A percentile compares a stretch with the other conserved stretches of the same genome.
Evolutionary conservation across 35 echinoderm and acorn worm species (phyloP).

Genomic region (Hemicentrotus pulcherrimus): DNA sequence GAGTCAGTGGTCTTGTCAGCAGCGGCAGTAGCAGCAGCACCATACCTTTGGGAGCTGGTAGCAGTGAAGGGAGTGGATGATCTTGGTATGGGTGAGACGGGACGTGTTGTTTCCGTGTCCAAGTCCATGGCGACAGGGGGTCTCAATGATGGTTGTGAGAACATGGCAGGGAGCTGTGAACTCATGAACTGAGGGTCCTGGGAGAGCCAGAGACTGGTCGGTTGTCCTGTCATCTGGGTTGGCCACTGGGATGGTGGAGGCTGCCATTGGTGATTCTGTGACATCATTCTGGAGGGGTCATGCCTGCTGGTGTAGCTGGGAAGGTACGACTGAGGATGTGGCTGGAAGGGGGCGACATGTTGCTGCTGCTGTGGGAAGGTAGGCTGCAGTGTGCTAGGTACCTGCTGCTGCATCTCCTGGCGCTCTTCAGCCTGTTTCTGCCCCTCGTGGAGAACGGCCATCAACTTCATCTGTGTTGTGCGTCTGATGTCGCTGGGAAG

Average conservation of each 20-base stretch:
- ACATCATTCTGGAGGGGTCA: background rate
- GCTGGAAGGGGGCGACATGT: background rate
- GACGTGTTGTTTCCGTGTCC: constrained; percentile 26
- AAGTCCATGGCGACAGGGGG: background rate
- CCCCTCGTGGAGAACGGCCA: constrained; percentile 21
- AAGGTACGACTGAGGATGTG: background rate
- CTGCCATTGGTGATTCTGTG: constrained; percentile 23
- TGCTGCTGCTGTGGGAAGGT: constrained; percentile 27
- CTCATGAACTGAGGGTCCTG: constrained; percentile 32
- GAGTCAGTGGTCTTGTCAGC: constrained; percentile 28
- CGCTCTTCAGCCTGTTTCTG: constrained; percentile 32
- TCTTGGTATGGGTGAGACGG: constrained; percentile 33
- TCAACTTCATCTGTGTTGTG: constrained; percentile 37
- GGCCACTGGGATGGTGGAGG: constrained; percentile 36
- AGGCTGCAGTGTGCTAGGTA: background rate
- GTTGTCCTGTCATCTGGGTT: constrained; percentile 21
- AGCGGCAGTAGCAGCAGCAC: constrained; percentile 28
- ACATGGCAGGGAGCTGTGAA: constrained; percentile 31
- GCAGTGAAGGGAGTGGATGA: constrained; percentile 1
- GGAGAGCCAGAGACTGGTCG: constrained; percentile 18
- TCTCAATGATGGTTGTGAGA: constrained; percentile 19
- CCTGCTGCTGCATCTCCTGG: constrained; percentile 30
- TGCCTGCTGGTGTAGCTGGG: constrained; percentile 7
- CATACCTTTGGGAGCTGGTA: constrained; percentile 27
- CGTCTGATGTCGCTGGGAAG: constrained; percentile 29